phyloP scores from a whole-genome alignment of 2,797 vertebrate species.

The Esox masquinongy region DNA sequence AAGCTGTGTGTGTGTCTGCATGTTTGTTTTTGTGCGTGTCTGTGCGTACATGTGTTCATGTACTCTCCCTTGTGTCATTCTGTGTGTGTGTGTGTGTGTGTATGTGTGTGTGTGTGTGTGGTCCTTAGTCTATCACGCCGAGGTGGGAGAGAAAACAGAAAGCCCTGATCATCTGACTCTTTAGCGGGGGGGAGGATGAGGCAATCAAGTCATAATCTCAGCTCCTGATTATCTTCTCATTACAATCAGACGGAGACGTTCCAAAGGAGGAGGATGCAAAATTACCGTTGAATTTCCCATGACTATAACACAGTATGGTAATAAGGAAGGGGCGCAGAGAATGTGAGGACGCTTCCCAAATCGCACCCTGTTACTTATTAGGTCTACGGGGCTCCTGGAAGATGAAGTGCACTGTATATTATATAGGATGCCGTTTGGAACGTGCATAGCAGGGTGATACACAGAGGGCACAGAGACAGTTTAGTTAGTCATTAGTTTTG shows the following conservation, averaged over 20 bases:
- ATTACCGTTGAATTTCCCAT: conserved; percentile 68
- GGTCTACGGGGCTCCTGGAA: too few species aligned
- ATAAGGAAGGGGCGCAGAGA: conserved; percentile 47
- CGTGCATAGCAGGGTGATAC: too few species aligned
- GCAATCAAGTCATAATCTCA: conserved; percentile 73
- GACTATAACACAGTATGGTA: conserved; percentile 62
- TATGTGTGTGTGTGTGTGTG: not conserved
- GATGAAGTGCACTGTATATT: too few species aligned
- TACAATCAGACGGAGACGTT: conserved; percentile 71
- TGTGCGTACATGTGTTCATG: not conserved
- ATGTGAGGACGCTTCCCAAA: conserved; percentile 38
- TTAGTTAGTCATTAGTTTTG: conserved; percentile 51
- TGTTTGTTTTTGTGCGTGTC: not conserved
- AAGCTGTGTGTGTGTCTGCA: not conserved
- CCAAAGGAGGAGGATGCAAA: conserved; percentile 60
- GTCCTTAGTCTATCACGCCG: conserved; percentile 26
- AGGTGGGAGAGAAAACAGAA: conserved; percentile 11
- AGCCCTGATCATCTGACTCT: conserved; percentile 8
- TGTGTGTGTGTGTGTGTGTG: not conserved
- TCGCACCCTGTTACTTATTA: conserved; percentile 13
- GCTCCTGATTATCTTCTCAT: conserved; percentile 77
- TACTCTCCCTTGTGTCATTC: not conserved
- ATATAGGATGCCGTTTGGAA: too few species aligned
- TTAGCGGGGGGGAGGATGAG: conserved; percentile 31
- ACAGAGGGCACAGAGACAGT: conserved; percentile 14